Conservation (phyloP, 2,797 vertebrate species). For the Petrocephalus sullivani region DNA sequence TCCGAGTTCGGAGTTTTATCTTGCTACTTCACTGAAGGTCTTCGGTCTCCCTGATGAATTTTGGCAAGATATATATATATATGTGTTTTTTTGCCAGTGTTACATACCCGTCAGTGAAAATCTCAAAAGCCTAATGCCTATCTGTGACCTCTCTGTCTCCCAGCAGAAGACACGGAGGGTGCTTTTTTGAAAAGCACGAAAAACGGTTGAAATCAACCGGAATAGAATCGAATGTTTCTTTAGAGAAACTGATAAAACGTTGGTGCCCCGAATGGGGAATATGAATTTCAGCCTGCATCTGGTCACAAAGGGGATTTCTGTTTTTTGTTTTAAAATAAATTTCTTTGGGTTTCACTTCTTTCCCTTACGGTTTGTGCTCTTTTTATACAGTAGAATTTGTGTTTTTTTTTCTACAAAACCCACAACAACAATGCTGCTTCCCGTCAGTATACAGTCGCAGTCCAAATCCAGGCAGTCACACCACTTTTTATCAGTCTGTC, state of each 20-base stretch:
- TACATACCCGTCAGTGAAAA: not conserved
- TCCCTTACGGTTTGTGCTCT: not conserved
- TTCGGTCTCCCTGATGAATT: not conserved
- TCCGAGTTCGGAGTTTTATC: not conserved
- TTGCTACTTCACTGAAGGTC: not conserved
- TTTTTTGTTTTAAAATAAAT: not conserved
- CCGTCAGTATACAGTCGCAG: slow-evolving; percentile 38
- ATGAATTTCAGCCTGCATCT: not conserved
- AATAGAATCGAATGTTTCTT: not conserved
- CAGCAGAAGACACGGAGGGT: not conserved
- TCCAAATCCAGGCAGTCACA: slow-evolving; percentile 29
- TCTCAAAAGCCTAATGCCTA: not conserved
- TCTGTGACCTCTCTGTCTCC: not conserved
- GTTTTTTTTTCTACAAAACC: slow-evolving; percentile 25
- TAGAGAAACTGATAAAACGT: not conserved
- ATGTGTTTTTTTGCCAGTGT: not conserved
- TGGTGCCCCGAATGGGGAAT: not conserved
- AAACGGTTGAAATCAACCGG: not conserved
- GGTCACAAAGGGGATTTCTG: not conserved
- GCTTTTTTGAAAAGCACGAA: not conserved
- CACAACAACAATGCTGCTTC: slow-evolving; percentile 40
- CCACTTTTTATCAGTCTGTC: slow-evolving; percentile 31
- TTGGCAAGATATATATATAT: too few species aligned
- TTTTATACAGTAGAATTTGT: slow-evolving; percentile 18
- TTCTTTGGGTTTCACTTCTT: not conserved